phyloP scores from a whole-genome alignment of 2,113 vertebrate genomes.

The Odontesthes bonariensis region DNA sequence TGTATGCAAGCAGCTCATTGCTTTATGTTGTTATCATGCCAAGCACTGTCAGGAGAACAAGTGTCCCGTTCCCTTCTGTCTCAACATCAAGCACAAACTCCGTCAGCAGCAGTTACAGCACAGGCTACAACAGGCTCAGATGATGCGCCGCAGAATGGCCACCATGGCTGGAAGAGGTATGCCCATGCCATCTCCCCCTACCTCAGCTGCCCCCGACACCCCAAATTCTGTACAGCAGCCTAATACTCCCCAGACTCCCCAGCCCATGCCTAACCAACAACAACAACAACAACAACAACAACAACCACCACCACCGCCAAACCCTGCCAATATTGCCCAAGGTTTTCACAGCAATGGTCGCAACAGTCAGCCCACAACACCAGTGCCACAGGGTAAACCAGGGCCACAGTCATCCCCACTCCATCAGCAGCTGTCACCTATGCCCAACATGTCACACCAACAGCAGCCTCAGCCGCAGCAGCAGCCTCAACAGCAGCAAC shows the following conservation, averaged over 20 bases:
- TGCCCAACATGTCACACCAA: conserved; percentile 84
- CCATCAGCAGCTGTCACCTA: conserved; percentile 87
- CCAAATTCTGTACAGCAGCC: conserved; percentile 90
- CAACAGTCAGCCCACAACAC: conserved; percentile 89
- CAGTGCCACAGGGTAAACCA: conserved; percentile 91
- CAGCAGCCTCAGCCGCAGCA: conserved; percentile 73
- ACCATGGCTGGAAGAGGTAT: conserved; percentile 97
- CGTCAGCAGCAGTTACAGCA: conserved; percentile 99
- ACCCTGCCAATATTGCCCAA: conserved; percentile 87
- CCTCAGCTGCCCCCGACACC: conserved; percentile 92
- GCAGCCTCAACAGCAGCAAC: conserved; percentile 78
- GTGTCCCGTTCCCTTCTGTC: conserved; percentile 99
- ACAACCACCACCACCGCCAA: conserved; percentile 74
- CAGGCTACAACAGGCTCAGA: conserved; percentile 96
- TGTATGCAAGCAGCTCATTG: conserved; percentile 98
- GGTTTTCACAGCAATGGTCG: conserved; percentile 88
- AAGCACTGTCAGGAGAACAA: conserved; percentile 99
- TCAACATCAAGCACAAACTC: conserved; percentile 99
- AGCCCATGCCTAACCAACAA: conserved; percentile 82
- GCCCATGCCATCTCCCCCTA: conserved; percentile 96
- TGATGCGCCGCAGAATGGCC: conserved; percentile 98
- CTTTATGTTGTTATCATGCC: conserved; percentile 98
- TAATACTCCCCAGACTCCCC: conserved; percentile 92
- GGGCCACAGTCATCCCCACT: conserved; percentile 83
- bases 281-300: conserved; percentile 57